These are phyloP conservation scores for Meteorus cinctellus DNA, from an alignment of 2,888 invertebrate genomes.

Conservation along the genomic window DNA sequence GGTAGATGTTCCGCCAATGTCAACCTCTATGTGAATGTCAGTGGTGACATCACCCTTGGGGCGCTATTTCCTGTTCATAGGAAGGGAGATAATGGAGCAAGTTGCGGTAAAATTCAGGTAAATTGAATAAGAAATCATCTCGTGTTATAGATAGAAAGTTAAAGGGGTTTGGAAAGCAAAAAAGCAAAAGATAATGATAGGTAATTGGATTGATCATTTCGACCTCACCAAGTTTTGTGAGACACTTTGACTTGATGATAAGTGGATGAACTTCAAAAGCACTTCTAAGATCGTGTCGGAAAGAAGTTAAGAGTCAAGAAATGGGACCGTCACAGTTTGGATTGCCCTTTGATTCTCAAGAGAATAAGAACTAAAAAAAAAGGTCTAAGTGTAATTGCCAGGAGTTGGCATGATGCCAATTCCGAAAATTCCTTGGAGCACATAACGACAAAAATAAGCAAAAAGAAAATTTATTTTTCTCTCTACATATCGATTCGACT, in stretches of 20 bases:
- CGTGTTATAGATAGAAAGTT: background rate
- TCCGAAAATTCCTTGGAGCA: background rate
- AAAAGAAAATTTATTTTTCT: background rate
- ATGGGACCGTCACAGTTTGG: background rate
- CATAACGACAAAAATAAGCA: background rate
- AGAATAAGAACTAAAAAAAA: background rate
- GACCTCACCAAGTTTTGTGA: background rate
- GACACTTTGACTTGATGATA: background rate
- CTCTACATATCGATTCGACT: background rate
- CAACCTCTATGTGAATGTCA: slow-evolving; percentile 59
- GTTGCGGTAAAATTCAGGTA: slow-evolving; percentile 68
- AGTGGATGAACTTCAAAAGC: slow-evolving; percentile 6
- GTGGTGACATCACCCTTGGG: slow-evolving; percentile 74
- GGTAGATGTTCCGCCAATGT: slow-evolving; percentile 47
- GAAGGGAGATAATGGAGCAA: slow-evolving; percentile 61
- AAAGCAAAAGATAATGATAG: background rate
- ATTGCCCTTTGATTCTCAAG: slow-evolving; percentile 11
- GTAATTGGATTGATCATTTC: background rate
- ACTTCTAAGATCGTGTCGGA: background rate
- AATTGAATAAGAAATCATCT: background rate
- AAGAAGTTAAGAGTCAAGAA: background rate
- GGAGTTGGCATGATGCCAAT: background rate
- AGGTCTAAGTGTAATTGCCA: background rate
- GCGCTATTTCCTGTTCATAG: slow-evolving; percentile 75
- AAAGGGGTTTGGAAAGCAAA: background rate